A percentile compares a stretch with the other conserved stretches of the same genome.
Evolutionary conservation across 1,140 invertebrate species (phyloP).

Genomic region (Heliothis subflexa): DNA sequence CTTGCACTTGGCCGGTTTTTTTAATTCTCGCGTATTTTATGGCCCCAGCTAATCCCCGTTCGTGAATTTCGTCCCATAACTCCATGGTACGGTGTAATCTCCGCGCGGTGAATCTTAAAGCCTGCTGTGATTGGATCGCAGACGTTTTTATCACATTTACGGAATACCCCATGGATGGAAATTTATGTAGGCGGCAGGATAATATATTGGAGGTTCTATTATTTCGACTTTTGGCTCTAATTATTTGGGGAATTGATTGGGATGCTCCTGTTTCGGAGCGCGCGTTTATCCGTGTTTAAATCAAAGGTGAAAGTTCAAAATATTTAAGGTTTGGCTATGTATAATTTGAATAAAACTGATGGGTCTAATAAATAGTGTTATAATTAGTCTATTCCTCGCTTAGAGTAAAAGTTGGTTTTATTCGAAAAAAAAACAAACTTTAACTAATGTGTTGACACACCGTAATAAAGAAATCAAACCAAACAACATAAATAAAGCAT

Average conservation of each 20-base stretch:
- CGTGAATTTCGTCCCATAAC: conserved; percentile 72
- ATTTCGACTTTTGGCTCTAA: background rate
- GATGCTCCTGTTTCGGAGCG: too few relatives aligned
- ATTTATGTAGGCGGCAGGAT: conserved; percentile 25
- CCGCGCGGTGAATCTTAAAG: conserved; percentile 62
- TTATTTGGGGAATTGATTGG: background rate
- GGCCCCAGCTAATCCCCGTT: conserved; percentile 65
- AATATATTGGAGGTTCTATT: background rate
- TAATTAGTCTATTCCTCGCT: too few relatives aligned
- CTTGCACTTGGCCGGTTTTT: too few relatives aligned
- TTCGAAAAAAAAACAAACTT: too few relatives aligned
- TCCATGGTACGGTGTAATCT: conserved; percentile 65
- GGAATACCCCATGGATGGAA: conserved; percentile 7
- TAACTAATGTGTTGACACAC: background rate
- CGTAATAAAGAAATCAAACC: background rate
- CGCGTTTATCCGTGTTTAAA: too few relatives aligned
- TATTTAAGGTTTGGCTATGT: too few relatives aligned
- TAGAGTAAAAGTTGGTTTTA: too few relatives aligned
- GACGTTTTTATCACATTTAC: conserved; percentile 58
- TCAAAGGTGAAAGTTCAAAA: too few relatives aligned
- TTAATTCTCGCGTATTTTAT: conserved; percentile 30
- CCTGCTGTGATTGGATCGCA: conserved; percentile 65
- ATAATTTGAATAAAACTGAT: too few relatives aligned
- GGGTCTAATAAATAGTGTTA: too few relatives aligned
- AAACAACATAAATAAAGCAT: background rate